phyloP scores from a whole-genome alignment of 2,888 invertebrate species.

The Drosophila nigricruria region DNA sequence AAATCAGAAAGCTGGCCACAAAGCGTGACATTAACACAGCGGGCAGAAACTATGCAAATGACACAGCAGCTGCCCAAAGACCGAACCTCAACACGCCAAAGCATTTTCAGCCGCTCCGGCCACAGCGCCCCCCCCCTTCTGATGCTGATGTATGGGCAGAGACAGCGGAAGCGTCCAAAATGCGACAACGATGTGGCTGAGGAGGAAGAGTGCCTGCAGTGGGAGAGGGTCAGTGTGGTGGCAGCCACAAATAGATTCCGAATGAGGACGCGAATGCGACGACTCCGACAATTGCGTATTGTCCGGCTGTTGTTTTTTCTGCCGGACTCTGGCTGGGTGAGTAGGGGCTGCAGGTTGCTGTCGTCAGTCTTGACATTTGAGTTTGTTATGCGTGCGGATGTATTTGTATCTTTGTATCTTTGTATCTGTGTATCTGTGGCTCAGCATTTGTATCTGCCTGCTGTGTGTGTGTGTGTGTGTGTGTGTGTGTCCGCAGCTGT shows the following conservation, averaged over 20 bases:
- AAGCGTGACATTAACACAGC: conserved; percentile 66
- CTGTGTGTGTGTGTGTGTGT: background rate
- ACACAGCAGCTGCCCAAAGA: conserved; percentile 22
- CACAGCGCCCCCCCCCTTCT: conserved; percentile 76
- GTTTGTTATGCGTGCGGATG: conserved; percentile 61
- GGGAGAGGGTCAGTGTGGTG: background rate
- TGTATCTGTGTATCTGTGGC: conserved; percentile 1
- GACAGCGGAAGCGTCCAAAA: conserved; percentile 87
- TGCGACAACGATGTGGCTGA: conserved; percentile 53
- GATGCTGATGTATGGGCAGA: conserved; percentile 7
- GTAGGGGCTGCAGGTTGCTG: conserved; percentile 19
- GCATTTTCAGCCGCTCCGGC: conserved; percentile 48
- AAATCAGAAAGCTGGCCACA: conserved; percentile 64
- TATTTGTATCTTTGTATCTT: conserved; percentile 17
- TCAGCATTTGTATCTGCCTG: background rate
- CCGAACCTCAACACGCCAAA: conserved; percentile 53
- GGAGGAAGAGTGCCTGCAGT: background rate
- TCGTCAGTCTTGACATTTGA: conserved; percentile 60
- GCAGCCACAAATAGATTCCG: conserved; percentile 86
- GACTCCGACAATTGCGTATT: conserved; percentile 58
- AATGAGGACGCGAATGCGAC: conserved; percentile 58
- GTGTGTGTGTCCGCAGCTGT: conserved; percentile 2
- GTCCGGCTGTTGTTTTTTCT: conserved; percentile 45
- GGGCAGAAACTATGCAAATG: conserved; percentile 47
- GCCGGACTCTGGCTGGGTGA: background rate